Conservation (phyloP, 2,113 vertebrate species). For the Hiodon tergisus region DNA sequence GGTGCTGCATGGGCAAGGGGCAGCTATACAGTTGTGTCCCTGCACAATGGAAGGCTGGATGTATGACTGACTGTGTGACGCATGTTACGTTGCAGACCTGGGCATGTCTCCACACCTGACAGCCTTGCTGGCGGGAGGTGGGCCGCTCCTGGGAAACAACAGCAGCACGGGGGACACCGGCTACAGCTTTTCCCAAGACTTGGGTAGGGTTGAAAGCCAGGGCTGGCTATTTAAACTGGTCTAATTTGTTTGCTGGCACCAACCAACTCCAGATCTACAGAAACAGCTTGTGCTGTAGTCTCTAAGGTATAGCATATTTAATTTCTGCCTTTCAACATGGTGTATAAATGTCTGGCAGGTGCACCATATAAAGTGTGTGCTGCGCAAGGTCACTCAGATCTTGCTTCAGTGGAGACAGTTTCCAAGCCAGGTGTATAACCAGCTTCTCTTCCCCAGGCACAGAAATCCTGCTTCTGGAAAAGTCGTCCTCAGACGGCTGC, state of each 20-base stretch:
- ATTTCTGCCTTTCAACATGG: neutral
- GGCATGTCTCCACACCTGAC: slow-evolving; percentile 96
- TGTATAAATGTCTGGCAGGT: neutral
- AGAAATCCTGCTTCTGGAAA: slow-evolving; percentile 89
- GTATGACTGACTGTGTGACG: slow-evolving; percentile 4
- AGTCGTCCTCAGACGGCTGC: slow-evolving; percentile 70
- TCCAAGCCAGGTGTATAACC: neutral
- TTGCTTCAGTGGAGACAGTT: neutral
- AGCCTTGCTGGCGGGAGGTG: slow-evolving; percentile 83
- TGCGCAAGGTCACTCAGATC: neutral
- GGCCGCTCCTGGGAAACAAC: slow-evolving; percentile 75
- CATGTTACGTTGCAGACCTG: slow-evolving; percentile 70
- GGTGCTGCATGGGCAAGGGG: neutral
- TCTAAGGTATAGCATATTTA: neutral
- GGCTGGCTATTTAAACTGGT: neutral
- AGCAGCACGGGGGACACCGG: slow-evolving; percentile 96
- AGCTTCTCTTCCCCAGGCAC: slow-evolving; percentile 66
- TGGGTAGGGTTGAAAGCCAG: slow-evolving; percentile 61
- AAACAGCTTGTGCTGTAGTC: too few species aligned
- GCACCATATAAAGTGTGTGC: neutral
- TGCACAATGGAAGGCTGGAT: neutral
- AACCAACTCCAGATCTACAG: too few species aligned
- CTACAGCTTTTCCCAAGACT: slow-evolving; percentile 96
- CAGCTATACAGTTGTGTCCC: neutral
- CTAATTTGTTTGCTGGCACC: neutral